Evolutionary conservation across 2,888 invertebrate genomes (phyloP).

Genomic region (Chesias legatella): DNA sequence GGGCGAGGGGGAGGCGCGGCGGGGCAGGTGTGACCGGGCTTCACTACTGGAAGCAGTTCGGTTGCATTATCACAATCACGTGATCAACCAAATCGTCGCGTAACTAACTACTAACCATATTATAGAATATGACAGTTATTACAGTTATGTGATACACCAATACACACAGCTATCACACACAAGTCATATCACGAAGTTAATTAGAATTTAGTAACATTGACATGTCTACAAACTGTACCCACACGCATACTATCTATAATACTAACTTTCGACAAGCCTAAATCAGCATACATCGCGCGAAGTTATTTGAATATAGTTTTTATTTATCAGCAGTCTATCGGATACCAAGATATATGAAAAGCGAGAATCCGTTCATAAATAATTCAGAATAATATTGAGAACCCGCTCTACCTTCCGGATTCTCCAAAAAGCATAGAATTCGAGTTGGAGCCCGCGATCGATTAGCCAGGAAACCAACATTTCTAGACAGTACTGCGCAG

Average conservation of each 20-base stretch:
- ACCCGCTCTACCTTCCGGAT: constrained; percentile 15
- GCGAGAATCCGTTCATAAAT: neutral
- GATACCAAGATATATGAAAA: too few relatives aligned
- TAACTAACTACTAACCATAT: constrained; percentile 35
- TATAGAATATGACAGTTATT: constrained; percentile 2
- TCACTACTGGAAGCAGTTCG: constrained; percentile 43
- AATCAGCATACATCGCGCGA: too few relatives aligned
- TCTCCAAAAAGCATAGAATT: constrained; percentile 7
- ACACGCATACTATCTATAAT: too few relatives aligned
- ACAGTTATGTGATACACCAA: too few relatives aligned
- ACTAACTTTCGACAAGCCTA: too few relatives aligned
- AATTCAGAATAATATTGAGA: constrained; percentile 14
- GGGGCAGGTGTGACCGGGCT: constrained; percentile 52
- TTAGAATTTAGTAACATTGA: too few relatives aligned
- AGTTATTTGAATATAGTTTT: neutral
- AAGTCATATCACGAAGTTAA: too few relatives aligned
- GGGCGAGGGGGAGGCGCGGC: constrained; percentile 42
- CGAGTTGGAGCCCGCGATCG: constrained; percentile 16
- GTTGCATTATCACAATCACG: constrained; percentile 53
- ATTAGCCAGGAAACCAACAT: constrained; percentile 18
- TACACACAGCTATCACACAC: too few relatives aligned
- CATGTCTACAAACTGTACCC: too few relatives aligned
- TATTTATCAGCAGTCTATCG: neutral
- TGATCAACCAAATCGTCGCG: constrained; percentile 38
- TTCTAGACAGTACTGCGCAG: constrained; percentile 20